phyloP scores from a whole-genome alignment of 2,113 vertebrate genomes.

The Ia io region DNA sequence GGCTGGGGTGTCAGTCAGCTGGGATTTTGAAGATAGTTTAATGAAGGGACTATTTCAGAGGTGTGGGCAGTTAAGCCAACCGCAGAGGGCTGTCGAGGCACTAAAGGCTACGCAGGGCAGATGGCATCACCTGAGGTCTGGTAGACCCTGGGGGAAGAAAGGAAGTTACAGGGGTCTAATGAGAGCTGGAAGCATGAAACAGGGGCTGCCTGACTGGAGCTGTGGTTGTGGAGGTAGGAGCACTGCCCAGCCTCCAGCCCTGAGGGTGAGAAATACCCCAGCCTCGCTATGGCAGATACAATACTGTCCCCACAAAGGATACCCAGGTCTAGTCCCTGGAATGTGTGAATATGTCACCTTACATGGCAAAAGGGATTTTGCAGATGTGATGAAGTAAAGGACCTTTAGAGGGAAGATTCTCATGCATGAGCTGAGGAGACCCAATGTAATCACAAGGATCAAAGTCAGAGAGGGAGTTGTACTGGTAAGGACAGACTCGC shows the following conservation, averaged over 20 bases:
- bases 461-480: background rate
- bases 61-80: background rate
- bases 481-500: background rate
- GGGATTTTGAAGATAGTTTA: background rate
- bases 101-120: background rate
- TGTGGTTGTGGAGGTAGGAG: background rate
- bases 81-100: background rate
- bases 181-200: background rate
- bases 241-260: background rate
- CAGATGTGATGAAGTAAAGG: background rate
- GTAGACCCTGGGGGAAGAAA: background rate
- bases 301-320: background rate
- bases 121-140: background rate
- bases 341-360: background rate
- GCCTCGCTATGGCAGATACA: background rate
- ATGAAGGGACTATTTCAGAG: background rate
- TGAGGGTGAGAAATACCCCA: background rate
- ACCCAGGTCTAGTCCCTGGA: background rate
- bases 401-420: background rate
- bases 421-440: background rate
- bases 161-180: background rate
- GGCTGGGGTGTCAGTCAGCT: background rate
- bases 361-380: background rate
- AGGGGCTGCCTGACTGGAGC: background rate
- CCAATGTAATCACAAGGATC: background rate